Percentiles rank a stretch among this genome's conserved stretches.
Evolutionary conservation across 2,113 vertebrate species (phyloP).

Genomic region (Lagopus muta): DNA sequence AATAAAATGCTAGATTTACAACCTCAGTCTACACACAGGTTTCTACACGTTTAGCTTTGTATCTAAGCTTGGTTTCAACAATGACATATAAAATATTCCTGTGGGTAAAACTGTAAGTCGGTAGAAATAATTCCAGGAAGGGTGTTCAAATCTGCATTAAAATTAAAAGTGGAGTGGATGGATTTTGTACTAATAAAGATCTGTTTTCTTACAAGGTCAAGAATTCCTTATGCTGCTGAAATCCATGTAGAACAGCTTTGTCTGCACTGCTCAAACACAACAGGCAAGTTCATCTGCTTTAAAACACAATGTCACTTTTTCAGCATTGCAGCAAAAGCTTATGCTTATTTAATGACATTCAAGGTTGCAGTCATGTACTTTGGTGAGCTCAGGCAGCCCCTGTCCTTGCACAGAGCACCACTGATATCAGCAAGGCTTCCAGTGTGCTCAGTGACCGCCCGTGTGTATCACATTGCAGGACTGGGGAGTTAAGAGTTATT

Average conservation of each 20-base stretch:
- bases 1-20: conserved; percentile 12
- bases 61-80: neutral
- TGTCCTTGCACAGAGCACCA: neutral
- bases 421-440: neutral
- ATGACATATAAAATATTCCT: neutral
- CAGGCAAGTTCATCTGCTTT: neutral
- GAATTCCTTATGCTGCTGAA: neutral
- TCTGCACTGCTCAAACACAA: neutral
- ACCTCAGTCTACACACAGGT: neutral
- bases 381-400: conserved; percentile 12
- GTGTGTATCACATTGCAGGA: neutral
- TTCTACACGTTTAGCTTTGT: neutral
- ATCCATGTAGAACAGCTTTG: neutral
- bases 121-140: neutral
- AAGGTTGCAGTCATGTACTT: conserved; percentile 22
- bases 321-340: conserved; percentile 61
- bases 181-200: neutral
- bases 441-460: neutral
- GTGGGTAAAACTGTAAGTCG: neutral
- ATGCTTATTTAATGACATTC: conserved; percentile 55
- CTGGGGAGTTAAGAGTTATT: neutral
- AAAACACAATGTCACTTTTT: conserved; percentile 14
- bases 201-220: neutral
- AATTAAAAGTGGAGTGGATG: neutral
- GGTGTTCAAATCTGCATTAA: neutral